These are phyloP conservation scores for Smutsia temminckii DNA, from an alignment of 2,797 vertebrate species.

Conservation along the genomic window DNA sequence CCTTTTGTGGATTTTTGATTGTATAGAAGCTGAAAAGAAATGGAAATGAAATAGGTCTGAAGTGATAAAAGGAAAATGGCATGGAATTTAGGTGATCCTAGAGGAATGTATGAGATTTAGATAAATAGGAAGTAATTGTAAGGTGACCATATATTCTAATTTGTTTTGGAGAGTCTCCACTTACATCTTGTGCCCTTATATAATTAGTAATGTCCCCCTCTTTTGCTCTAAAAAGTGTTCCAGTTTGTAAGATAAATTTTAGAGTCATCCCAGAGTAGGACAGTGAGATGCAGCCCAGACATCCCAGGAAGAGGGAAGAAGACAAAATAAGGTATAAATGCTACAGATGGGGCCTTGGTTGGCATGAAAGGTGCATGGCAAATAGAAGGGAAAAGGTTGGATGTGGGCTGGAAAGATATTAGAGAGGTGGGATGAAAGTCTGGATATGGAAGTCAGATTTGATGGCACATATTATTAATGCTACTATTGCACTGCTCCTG, in stretches of 20 bases:
- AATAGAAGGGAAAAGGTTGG: neutral
- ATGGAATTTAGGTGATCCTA: neutral
- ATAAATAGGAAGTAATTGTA: neutral
- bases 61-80: neutral
- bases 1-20: neutral
- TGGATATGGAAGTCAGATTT: neutral
- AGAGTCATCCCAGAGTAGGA: neutral
- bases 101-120: neutral
- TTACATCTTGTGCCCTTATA: neutral
- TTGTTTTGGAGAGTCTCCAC: neutral
- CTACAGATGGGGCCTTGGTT: neutral
- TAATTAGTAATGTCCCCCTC: neutral
- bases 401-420: neutral
- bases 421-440: neutral
- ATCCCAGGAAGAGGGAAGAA: neutral
- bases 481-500: neutral
- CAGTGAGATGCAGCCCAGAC: neutral
- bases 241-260: neutral
- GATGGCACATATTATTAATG: neutral
- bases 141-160: neutral
- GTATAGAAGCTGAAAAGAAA: neutral
- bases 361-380: neutral
- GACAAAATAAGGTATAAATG: neutral
- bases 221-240: slow-evolving; percentile 1
- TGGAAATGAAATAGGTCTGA: neutral